These are phyloP conservation scores for Acronicta psi DNA, from an alignment of 2,888 invertebrate genomes.

Conservation along the genomic window DNA sequence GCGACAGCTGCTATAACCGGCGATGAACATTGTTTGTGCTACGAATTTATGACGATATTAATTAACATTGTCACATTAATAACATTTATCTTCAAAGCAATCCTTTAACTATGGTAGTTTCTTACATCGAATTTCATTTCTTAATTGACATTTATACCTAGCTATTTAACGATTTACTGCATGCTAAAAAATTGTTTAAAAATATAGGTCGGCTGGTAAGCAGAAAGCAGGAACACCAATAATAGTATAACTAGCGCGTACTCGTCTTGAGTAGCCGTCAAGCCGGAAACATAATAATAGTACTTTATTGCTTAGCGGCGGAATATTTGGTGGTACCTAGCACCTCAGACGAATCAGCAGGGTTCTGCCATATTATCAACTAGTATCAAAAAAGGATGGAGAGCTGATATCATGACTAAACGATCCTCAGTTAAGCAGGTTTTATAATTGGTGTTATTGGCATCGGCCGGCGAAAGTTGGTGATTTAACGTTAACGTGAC, in stretches of 20 bases:
- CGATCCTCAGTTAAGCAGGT: slow-evolving; percentile 8
- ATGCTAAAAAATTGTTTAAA: too few species aligned
- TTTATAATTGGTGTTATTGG: slow-evolving; percentile 56
- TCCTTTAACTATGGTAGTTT: slow-evolving; percentile 1
- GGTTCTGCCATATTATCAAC: too few species aligned
- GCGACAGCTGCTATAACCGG: slow-evolving; percentile 12
- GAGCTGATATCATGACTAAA: slow-evolving; percentile 7
- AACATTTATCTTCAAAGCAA: slow-evolving; percentile 20
- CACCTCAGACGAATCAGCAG: too few species aligned
- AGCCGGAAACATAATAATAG: too few species aligned
- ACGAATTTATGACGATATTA: slow-evolving; percentile 43
- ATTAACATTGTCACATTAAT: slow-evolving; percentile 32
- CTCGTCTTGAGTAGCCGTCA: too few species aligned
- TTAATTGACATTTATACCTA: not conserved
- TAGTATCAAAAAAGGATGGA: too few species aligned
- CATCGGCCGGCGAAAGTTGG: slow-evolving; percentile 62
- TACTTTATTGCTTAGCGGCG: too few species aligned
- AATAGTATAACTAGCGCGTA: too few species aligned
- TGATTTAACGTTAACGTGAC: slow-evolving; percentile 52
- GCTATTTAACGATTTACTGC: not conserved
- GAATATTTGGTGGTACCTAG: too few species aligned
- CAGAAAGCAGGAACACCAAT: too few species aligned
- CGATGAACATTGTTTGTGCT: slow-evolving; percentile 29
- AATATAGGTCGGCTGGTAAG: too few species aligned
- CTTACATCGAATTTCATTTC: not conserved